Percentiles rank a stretch among this genome's conserved stretches.
These are phyloP conservation scores for Philaenus spumarius DNA, from an alignment of 1,140 invertebrate genomes.

Conservation along the genomic window DNA sequence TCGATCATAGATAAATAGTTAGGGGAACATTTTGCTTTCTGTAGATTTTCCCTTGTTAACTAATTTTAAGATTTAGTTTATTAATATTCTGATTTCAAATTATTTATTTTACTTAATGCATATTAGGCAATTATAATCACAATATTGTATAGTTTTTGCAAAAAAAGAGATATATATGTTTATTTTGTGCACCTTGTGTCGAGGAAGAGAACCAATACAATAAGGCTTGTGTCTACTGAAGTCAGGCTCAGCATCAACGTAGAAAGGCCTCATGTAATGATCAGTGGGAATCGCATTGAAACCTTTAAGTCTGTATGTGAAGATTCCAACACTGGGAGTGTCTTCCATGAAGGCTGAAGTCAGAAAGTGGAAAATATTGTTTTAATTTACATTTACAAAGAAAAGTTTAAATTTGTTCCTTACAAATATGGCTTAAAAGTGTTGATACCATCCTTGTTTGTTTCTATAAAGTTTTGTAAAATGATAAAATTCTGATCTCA, in stretches of 20 bases:
- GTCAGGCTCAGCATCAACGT: slow-evolving; percentile 42
- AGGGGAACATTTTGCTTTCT: too few relatives aligned
- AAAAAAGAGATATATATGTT: slow-evolving; percentile 1
- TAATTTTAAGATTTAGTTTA: too few relatives aligned
- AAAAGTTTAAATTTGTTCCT: too few relatives aligned
- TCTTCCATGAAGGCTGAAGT: slow-evolving; percentile 82
- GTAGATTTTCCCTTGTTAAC: too few relatives aligned
- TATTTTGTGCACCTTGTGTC: slow-evolving; percentile 68
- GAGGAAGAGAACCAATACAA: slow-evolving; percentile 71
- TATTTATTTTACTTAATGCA: background rate
- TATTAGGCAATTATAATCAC: too few relatives aligned
- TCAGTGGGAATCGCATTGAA: slow-evolving; percentile 78
- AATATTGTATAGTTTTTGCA: background rate
- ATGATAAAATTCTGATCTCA: too few relatives aligned
- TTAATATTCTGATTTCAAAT: too few relatives aligned
- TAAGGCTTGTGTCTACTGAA: slow-evolving; percentile 50
- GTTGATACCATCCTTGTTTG: too few relatives aligned
- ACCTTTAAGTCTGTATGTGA: slow-evolving; percentile 85
- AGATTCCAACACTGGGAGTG: slow-evolving; percentile 73
- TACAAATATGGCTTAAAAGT: too few relatives aligned
- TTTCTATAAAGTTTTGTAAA: too few relatives aligned
- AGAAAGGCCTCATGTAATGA: slow-evolving; percentile 84
- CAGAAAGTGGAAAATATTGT: slow-evolving; percentile 41
- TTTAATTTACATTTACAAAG: too few relatives aligned
- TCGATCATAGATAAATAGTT: too few relatives aligned